Conservation (phyloP, 2,113 vertebrate genomes). For the Indicator indicator region DNA sequence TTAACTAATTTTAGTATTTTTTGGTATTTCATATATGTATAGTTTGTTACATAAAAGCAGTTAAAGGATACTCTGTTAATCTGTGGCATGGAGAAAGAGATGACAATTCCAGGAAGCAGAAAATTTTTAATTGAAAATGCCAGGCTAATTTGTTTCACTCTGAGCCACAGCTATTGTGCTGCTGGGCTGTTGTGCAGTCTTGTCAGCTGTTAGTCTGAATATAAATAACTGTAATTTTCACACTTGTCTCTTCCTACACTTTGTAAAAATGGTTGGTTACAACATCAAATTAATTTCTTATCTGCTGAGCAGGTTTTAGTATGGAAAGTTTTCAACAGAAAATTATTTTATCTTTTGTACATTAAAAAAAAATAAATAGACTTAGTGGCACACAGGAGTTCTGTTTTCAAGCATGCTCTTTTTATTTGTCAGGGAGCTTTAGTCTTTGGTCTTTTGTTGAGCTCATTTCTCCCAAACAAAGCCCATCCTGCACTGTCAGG, state of each 20-base stretch:
- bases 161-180: conserved; percentile 61
- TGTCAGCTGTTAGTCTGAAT: conserved; percentile 70
- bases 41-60: conserved; percentile 23
- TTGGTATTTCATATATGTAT: conserved; percentile 7
- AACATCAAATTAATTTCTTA: conserved; percentile 64
- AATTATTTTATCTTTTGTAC: background rate
- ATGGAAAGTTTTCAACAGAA: background rate
- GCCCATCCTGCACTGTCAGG: too few species aligned
- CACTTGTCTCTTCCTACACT: conserved; percentile 68
- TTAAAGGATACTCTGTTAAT: conserved; percentile 24
- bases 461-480: background rate
- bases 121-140: conserved; percentile 72
- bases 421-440: background rate
- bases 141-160: conserved; percentile 73
- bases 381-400: background rate
- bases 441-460: background rate
- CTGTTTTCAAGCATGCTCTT: background rate
- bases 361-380: background rate
- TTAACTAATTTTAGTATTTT: background rate
- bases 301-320: conserved; percentile 29
- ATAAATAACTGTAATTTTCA: conserved; percentile 78
- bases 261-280: conserved; percentile 61
- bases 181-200: conserved; percentile 62
- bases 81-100: background rate
- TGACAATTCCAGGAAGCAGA: conserved; percentile 46